These are phyloP conservation scores for mouse (Mus musculus) DNA, from an alignment of 2,113 vertebrate genomes.

Conservation along the genomic window GRCm39 chr9:14646501-14647000, in stretches of 20 bases:
- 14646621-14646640: neutral
- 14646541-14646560: neutral
- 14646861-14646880: neutral
- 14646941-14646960: neutral
- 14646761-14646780: neutral
- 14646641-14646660: neutral
- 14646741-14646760: neutral
- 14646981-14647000: neutral
- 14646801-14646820: neutral
- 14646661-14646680: neutral
- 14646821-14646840: neutral
- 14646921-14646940: neutral
- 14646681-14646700: neutral
- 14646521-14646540: neutral
- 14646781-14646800: neutral
- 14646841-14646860: neutral
- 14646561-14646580: neutral
- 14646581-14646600: conserved; percentile 3
- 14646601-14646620: neutral
- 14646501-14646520: neutral
- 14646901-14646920: conserved; percentile 37
- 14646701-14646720: neutral
- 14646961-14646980: neutral
- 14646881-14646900: conserved; percentile 44
- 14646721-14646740: neutral